Evolutionary conservation across 2,113 vertebrate genomes (phyloP).

Genomic region (Haliaeetus leucogaster): DNA sequence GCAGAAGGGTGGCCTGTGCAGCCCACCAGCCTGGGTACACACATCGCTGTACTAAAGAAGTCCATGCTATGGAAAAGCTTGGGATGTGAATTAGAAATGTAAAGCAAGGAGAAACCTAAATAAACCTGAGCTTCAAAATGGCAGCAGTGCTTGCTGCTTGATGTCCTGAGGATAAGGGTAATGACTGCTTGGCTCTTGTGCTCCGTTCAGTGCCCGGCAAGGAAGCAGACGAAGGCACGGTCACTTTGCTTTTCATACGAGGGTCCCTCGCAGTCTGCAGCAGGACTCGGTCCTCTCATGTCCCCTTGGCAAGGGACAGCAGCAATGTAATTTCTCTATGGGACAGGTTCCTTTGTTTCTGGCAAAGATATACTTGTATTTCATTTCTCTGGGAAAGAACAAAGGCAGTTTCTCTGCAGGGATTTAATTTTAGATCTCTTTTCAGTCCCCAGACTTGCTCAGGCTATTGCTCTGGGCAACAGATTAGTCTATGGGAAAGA

Average conservation of each 20-base stretch:
- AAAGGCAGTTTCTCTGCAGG: neutral
- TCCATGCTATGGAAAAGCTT: neutral
- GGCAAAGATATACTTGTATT: neutral
- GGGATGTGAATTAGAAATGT: neutral
- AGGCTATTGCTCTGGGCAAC: neutral
- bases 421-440: conserved; percentile 13
- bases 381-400: neutral
- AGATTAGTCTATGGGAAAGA: neutral
- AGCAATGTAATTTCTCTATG: neutral
- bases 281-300: neutral
- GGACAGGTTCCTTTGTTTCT: neutral
- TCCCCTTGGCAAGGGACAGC: neutral
- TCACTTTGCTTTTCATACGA: neutral
- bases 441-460: neutral
- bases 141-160: neutral
- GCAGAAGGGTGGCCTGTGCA: neutral
- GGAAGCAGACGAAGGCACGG: neutral
- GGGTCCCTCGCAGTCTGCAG: rapidly evolving
- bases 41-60: neutral
- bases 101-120: neutral
- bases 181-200: rapidly evolving
- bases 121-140: neutral
- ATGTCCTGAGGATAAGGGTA: neutral
- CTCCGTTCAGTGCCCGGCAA: rapidly evolving
- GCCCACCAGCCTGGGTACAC: too few species aligned